These are phyloP conservation scores for Gambelia wislizenii DNA, from an alignment of 2,797 vertebrate genomes.

Conservation along the genomic window DNA sequence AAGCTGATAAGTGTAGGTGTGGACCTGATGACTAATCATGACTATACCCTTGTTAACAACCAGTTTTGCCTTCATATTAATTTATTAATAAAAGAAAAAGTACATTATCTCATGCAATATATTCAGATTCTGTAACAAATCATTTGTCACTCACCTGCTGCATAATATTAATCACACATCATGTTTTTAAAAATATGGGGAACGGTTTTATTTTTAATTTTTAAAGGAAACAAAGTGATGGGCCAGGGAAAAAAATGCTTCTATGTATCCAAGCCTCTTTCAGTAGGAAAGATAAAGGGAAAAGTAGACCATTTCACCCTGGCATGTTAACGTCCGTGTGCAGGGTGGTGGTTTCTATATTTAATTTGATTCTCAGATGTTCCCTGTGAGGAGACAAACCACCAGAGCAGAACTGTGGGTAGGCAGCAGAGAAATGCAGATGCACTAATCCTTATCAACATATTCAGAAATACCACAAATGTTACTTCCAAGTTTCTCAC, in stretches of 20 bases:
- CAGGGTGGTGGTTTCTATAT: too few species aligned
- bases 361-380: too few species aligned
- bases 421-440: too few species aligned
- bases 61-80: constrained; percentile 11
- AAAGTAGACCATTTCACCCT: too few species aligned
- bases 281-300: too few species aligned
- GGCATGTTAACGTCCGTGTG: too few species aligned
- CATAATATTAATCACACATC: not conserved
- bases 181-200: not conserved
- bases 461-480: too few species aligned
- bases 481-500: too few species aligned
- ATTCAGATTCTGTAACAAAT: not conserved
- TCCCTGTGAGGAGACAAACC: too few species aligned
- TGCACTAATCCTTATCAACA: too few species aligned
- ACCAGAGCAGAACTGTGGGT: too few species aligned
- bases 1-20: constrained; percentile 3
- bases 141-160: constrained; percentile 1
- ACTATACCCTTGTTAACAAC: not conserved
- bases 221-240: not conserved
- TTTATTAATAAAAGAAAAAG: constrained; percentile 12
- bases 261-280: too few species aligned
- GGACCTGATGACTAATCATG: not conserved
- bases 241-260: not conserved
- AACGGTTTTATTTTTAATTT: not conserved
- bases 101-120: not conserved